Evolutionary conservation across 1,140 invertebrate species (phyloP), one percentile per base, ranked within the genome.

Genomic region (Cotesia typhae): DNA sequence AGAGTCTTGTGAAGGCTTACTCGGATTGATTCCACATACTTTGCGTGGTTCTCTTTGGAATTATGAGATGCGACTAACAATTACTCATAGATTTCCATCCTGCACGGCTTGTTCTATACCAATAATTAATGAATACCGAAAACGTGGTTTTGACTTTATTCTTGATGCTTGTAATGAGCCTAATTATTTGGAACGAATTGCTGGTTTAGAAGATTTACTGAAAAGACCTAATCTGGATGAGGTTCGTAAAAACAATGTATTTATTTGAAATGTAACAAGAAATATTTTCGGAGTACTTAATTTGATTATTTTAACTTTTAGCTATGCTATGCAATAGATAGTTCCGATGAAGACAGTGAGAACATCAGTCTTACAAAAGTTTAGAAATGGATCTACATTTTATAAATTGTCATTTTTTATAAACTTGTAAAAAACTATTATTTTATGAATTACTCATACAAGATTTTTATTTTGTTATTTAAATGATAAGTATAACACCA

Each of bases 21-120:
- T 98, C 0, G 97, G 98, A 5, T 88, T 94, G 0, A 88, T 98
- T 47, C 97, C 98, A 1, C 98, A 99, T 84, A 96, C 97, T 28
- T 94, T 99, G 69, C 88, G 98, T 55, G 96, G 97, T 4, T 98
- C 96, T 81, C 84, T 99, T 4, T 93, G 93, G 76, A 90, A 90
- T 63, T 95, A 93, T 82, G 91, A 93, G 72, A 93, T 92, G 59
- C 90, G 96, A 12, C 79, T 94, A 74, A 96, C 96, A 6, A 92
- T 95, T 10, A 94, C 93, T 38, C 87, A 91, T 63, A 92, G 93
- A 75, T 99, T 98, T 88, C 88, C 92, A 68, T 92, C 94, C 74
- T 99, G 97, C 80, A 96, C 97, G 60, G 97, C 96, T 0, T 99
- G 97, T 81, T 98, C 96, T 0, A 79, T 86, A 35, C 79, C 85